Conservation (phyloP, 2,888 invertebrate species). For the Cordylochernes scorpioides region DNA sequence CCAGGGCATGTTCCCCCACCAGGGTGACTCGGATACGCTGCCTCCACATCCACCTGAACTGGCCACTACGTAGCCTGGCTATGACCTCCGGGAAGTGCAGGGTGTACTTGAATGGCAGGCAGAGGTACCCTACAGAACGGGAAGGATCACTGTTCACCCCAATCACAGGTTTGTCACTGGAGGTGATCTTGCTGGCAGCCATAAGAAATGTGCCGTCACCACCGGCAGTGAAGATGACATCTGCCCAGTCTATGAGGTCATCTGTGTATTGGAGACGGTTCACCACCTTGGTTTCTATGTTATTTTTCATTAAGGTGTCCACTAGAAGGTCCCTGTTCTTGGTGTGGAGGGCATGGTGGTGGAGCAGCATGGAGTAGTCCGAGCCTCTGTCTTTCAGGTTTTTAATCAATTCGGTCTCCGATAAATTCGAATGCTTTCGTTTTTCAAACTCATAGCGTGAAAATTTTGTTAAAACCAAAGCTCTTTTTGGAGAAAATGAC, state of each 20-base stretch:
- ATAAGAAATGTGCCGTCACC: conserved; percentile 93
- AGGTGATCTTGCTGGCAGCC: conserved; percentile 54
- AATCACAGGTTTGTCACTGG: conserved; percentile 59
- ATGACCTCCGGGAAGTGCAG: conserved; percentile 49
- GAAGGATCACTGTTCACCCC: conserved; percentile 88
- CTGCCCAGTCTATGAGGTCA: conserved; percentile 61
- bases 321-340: conserved; percentile 19
- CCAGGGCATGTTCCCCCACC: conserved; percentile 35
- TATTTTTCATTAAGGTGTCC: conserved; percentile 27
- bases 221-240: conserved; percentile 36
- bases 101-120: conserved; percentile 61
- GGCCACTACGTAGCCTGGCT: conserved; percentile 35
- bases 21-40: conserved; percentile 67
- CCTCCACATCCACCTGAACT: conserved; percentile 48
- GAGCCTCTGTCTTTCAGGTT: conserved; percentile 56
- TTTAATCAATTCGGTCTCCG: no score
- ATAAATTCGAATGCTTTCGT: no score
- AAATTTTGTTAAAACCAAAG: no score
- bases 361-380: conserved; percentile 49
- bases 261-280: conserved; percentile 31
- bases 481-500: no score
- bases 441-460: no score
- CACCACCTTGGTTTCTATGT: conserved; percentile 37
- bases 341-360: conserved; percentile 54
- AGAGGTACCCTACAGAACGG: conserved; percentile 69